Conservation (phyloP, 2,113 vertebrate genomes). For the Climacteris rufus region DNA sequence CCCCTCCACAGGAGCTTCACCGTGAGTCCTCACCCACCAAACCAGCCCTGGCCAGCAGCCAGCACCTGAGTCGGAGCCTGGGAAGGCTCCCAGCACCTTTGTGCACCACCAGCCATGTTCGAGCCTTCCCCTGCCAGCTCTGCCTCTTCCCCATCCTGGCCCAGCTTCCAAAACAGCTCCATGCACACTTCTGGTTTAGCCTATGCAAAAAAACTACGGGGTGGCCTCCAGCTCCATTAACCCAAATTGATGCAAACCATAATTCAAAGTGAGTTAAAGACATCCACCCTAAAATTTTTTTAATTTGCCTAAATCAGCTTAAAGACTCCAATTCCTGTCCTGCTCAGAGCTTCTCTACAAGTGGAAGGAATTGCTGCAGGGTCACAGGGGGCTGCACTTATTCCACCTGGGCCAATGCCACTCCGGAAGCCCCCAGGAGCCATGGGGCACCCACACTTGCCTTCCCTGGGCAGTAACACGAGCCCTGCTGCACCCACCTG, state of each 20-base stretch:
- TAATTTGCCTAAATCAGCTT: background rate
- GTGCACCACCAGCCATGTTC: fast-evolving
- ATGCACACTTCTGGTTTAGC: background rate
- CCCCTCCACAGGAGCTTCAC: background rate
- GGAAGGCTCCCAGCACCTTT: background rate
- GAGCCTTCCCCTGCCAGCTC: background rate
- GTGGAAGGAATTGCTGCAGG: background rate
- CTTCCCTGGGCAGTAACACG: fast-evolving
- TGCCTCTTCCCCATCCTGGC: background rate
- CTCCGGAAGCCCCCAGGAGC: background rate
- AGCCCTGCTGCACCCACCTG: background rate
- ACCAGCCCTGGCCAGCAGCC: background rate
- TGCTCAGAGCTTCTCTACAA: background rate
- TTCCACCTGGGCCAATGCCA: background rate
- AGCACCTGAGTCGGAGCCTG: fast-evolving
- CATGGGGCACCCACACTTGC: background rate
- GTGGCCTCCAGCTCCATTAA: background rate
- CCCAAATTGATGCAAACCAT: background rate
- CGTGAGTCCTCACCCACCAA: background rate
- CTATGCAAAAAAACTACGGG: background rate
- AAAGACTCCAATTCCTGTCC: background rate
- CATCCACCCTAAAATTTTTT: background rate
- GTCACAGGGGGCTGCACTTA: background rate
- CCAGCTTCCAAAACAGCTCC: background rate
- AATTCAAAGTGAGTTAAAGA: background rate